A percentile compares a stretch with the other conserved stretches of the same genome.
Conservation (phyloP, 2,113 vertebrate genomes). For the human region GRCh38 chr13:43433501-43434000, state of each 20-base stretch:
- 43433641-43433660: neutral
- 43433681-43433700: slow-evolving; percentile 2
- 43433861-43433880: neutral
- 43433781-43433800: neutral
- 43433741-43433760: neutral
- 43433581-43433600: slow-evolving; percentile 5
- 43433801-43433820: neutral
- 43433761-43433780: neutral
- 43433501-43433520: neutral
- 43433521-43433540: neutral
- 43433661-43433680: neutral
- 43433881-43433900: slow-evolving; percentile 19
- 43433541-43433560: neutral
- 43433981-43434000: neutral
- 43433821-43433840: neutral
- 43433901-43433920: neutral
- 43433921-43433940: neutral
- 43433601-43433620: neutral
- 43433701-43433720: slow-evolving; percentile 36
- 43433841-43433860: neutral
- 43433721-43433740: neutral
- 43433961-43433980: neutral
- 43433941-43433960: neutral
- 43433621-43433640: neutral
- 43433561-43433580: neutral